These are phyloP conservation scores for Helobdella robusta DNA, from an alignment of 2,888 invertebrate species.

Conservation along the genomic window DNA sequence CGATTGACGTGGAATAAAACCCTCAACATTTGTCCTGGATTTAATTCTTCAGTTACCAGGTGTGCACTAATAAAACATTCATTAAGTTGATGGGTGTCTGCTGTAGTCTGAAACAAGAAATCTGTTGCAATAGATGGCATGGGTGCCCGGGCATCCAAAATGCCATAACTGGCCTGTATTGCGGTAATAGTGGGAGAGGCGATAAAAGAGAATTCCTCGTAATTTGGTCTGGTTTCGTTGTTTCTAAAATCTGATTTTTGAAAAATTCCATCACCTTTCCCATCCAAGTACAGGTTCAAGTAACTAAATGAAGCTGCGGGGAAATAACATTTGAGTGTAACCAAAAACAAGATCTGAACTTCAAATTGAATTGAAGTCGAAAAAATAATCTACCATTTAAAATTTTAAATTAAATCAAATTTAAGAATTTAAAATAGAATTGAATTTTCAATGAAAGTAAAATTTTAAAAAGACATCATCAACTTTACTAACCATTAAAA, in stretches of 20 bases:
- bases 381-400: no score
- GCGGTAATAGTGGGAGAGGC: slow-evolving; percentile 6
- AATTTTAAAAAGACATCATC: no score
- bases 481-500: no score
- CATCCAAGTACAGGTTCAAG: slow-evolving; percentile 18
- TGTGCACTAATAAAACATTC: slow-evolving; percentile 23
- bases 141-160: neutral
- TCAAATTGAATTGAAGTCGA: no score
- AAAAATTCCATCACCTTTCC: slow-evolving; percentile 18
- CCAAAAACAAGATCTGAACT: no score
- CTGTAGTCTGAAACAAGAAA: neutral
- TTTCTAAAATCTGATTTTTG: neutral
- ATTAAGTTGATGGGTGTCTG: neutral
- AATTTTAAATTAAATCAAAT: no score
- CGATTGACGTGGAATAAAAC: slow-evolving; percentile 19
- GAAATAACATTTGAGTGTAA: no score
- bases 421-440: no score
- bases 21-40: neutral
- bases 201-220: slow-evolving; percentile 16
- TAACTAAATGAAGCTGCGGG: slow-evolving; percentile 20
- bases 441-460: no score
- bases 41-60: neutral
- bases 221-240: neutral
- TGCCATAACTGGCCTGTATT: neutral
- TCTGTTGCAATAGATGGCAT: slow-evolving; percentile 7